Conservation (phyloP, 2,113 vertebrate genomes). For the Actenoides lindsayi region DNA sequence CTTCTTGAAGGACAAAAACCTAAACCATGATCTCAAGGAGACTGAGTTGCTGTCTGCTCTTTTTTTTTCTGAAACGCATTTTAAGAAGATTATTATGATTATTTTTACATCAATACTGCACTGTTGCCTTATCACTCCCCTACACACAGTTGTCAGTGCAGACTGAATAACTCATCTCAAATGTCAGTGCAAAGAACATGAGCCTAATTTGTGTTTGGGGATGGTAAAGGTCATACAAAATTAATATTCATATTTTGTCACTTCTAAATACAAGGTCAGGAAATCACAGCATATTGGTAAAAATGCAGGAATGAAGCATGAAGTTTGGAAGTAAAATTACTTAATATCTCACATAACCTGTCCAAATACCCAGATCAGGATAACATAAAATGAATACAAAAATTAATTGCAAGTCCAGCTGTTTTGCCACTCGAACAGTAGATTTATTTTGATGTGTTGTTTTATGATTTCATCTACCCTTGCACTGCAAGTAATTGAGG, state of each 20-base stretch:
- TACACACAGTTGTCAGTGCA: neutral
- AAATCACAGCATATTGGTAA: neutral
- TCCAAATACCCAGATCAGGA: neutral
- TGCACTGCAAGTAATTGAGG: neutral
- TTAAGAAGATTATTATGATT: neutral
- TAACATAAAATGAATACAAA: neutral
- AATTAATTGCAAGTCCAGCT: neutral
- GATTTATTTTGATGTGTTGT: neutral
- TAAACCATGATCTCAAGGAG: neutral
- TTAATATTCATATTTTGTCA: neutral
- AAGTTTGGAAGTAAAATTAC: neutral
- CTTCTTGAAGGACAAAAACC: neutral
- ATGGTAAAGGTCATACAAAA: neutral
- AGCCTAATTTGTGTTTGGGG: neutral
- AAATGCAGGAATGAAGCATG: neutral
- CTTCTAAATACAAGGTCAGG: neutral
- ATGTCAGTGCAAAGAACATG: neutral
- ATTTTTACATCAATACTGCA: neutral
- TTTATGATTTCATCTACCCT: neutral
- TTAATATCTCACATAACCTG: neutral
- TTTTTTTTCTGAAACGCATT: neutral
- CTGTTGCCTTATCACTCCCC: neutral
- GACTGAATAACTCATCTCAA: neutral
- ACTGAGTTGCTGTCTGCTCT: neutral
- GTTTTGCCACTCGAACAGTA: neutral